phyloP scores from a whole-genome alignment of 1,140 invertebrate genomes.

The Drosophila novamexicana region DNA sequence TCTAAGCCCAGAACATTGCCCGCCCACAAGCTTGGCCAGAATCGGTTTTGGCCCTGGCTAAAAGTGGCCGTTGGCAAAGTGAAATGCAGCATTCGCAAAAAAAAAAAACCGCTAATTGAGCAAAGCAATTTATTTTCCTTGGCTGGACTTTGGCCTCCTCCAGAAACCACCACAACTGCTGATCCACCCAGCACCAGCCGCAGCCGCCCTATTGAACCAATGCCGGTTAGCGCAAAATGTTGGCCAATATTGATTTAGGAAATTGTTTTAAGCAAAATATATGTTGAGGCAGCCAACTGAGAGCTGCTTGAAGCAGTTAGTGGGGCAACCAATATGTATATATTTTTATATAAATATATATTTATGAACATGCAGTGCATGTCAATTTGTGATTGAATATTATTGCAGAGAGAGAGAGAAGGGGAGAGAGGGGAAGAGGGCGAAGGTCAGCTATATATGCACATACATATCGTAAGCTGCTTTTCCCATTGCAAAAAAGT shows the following conservation, averaged over 20 bases:
- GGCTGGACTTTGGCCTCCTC: conserved; percentile 11
- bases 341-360: not conserved
- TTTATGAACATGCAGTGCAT: not conserved
- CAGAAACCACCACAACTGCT: conserved; percentile 21
- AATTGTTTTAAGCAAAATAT: conserved; percentile 26
- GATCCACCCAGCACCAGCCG: conserved; percentile 7
- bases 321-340: not conserved
- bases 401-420: not conserved
- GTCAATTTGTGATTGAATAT: not conserved
- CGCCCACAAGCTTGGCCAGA: not conserved
- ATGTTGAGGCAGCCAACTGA: not conserved
- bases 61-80: conserved; percentile 14
- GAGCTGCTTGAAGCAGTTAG: too few relatives aligned
- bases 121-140: conserved; percentile 73
- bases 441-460: not conserved
- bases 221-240: conserved; percentile 4
- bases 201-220: conserved; percentile 26
- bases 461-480: not conserved
- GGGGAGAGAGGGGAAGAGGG: not conserved
- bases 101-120: conserved; percentile 69
- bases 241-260: conserved; percentile 61
- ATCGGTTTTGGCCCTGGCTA: conserved; percentile 4
- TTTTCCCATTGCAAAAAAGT: not conserved
- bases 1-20: conserved; percentile 3
- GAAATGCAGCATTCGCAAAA: conserved; percentile 27